Conservation (phyloP, 2,888 invertebrate genomes). For the Bibio marci region DNA sequence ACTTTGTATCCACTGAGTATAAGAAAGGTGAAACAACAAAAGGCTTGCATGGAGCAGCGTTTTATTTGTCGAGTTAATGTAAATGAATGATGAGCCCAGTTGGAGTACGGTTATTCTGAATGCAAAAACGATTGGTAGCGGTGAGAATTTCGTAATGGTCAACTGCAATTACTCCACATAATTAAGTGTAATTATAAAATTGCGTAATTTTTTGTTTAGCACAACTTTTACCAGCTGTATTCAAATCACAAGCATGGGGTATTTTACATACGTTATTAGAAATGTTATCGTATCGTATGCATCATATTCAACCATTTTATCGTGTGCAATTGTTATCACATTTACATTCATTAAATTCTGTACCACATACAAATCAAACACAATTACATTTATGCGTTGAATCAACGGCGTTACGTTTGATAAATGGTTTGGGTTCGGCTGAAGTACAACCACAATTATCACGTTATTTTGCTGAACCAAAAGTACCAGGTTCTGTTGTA, state of each 20-base stretch:
- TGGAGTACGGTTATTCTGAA: no score
- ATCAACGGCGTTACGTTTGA: slow-evolving; percentile 70
- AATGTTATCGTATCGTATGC: slow-evolving; percentile 92
- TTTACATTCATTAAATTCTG: slow-evolving; percentile 77
- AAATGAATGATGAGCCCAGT: no score
- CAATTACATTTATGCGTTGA: slow-evolving; percentile 86
- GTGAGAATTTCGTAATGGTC: no score
- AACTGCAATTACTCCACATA: not conserved
- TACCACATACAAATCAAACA: slow-evolving; percentile 87
- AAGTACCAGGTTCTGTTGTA: slow-evolving; percentile 50
- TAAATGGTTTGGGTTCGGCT: slow-evolving; percentile 79
- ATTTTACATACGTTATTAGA: slow-evolving; percentile 88
- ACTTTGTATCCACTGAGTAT: no score
- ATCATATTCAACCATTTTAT: slow-evolving; percentile 93
- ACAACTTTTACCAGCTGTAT: slow-evolving; percentile 77
- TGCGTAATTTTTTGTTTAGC: no score
- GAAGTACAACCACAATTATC: slow-evolving; percentile 90
- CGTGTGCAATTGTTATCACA: slow-evolving; percentile 81
- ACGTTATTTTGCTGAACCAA: slow-evolving; percentile 77
- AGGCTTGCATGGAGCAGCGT: no score
- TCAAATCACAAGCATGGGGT: slow-evolving; percentile 87
- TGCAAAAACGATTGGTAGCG: no score
- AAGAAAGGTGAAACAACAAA: no score
- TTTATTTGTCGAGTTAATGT: no score
- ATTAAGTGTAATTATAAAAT: not conserved